A percentile compares a stretch with the other conserved stretches of the same genome.
These are phyloP conservation scores for Psilopogon haemacephalus DNA, from an alignment of 2,113 vertebrate species.

Conservation along the genomic window DNA sequence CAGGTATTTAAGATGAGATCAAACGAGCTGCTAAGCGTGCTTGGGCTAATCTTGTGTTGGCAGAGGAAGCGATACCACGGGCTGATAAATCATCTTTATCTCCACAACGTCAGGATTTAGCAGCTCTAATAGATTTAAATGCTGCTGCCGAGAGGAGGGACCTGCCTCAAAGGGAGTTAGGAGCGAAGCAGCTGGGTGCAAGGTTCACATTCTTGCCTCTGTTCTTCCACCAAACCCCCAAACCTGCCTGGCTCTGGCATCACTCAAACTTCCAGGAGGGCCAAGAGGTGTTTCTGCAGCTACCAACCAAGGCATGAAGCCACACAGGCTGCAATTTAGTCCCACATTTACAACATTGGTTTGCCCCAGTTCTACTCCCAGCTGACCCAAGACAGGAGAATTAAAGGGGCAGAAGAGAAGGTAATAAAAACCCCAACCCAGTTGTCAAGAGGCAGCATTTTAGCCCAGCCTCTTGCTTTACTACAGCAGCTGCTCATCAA, in stretches of 20 bases:
- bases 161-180: background rate
- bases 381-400: background rate
- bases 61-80: background rate
- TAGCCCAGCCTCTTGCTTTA: background rate
- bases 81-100: background rate
- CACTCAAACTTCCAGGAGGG: background rate
- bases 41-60: background rate
- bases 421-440: background rate
- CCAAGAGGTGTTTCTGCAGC: background rate
- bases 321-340: background rate
- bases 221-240: background rate
- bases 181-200: background rate
- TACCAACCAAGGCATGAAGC: background rate
- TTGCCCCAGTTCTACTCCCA: background rate
- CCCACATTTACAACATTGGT: background rate
- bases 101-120: background rate
- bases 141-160: background rate
- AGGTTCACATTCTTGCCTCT: background rate
- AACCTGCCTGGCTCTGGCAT: background rate
- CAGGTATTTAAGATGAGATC: conserved; percentile 6
- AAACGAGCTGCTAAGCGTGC: background rate
- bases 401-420: background rate
- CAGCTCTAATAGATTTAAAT: background rate
- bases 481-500: background rate
- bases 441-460: background rate